Conservation (phyloP, 2,888 invertebrate genomes). For the Panopea generosa region DNA sequence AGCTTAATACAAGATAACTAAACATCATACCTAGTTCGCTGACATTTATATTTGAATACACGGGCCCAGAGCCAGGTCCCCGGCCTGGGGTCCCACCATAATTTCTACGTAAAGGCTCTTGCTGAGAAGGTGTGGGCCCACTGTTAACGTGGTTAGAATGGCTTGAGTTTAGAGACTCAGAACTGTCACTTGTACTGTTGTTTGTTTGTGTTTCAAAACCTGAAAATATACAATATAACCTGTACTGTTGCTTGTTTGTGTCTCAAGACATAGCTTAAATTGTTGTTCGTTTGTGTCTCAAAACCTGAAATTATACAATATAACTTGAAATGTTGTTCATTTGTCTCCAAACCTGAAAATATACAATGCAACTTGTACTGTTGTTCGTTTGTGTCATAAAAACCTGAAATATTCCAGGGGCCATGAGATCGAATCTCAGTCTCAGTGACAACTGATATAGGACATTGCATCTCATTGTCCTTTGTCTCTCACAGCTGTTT, state of each 20-base stretch:
- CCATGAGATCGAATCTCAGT: too few species aligned
- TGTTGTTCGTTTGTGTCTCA: too few species aligned
- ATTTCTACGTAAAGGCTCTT: conserved; percentile 30
- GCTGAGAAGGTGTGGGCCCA: conserved; percentile 28
- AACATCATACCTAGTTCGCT: conserved; percentile 69
- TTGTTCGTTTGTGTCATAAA: too few species aligned
- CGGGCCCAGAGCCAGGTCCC: conserved; percentile 47
- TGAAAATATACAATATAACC: conserved; percentile 27
- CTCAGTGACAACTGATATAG: too few species aligned
- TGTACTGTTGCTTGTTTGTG: too few species aligned
- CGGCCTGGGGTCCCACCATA: conserved; percentile 36
- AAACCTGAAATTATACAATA: conserved; percentile 94
- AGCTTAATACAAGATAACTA: too few species aligned
- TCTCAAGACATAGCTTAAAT: too few species aligned
- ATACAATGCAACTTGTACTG: neutral
- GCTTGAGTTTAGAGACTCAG: conserved; percentile 91
- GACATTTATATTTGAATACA: conserved; percentile 69
- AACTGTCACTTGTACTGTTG: conserved; percentile 90
- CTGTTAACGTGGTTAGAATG: conserved; percentile 69
- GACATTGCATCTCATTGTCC: too few species aligned
- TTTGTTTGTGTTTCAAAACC: conserved; percentile 73
- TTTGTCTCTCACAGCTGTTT: too few species aligned
- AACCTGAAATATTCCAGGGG: conserved; percentile 95
- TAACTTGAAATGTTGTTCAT: conserved; percentile 87
- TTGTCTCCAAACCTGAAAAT: conserved; percentile 73